Evolutionary conservation across 2,797 vertebrate species (phyloP), one percentile per base, ranked within the genome.

Genomic region (Falco peregrinus): DNA sequence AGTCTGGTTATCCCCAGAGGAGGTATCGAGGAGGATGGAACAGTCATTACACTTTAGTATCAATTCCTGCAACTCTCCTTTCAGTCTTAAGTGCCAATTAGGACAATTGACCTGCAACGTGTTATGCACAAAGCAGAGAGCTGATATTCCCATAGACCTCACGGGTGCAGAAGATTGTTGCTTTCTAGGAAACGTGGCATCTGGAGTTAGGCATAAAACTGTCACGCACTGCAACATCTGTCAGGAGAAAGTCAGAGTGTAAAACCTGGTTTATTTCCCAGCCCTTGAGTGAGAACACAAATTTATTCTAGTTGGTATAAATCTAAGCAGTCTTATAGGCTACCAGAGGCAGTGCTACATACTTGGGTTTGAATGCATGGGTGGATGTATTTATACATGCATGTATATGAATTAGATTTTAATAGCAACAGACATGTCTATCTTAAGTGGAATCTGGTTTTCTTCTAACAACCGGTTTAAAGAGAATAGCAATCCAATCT

Each of bases 21-120:
- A 65, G 99, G 99, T 15, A 98, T 99, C 11, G 99, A 99, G 97
- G 99, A 99, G 96, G 99, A 99, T 1, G 99, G 99, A 95, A 99
- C 99, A 1, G 99, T 99, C 67, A 99, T 99, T 88, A 99, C 99
- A 9, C 99, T 99, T 98, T 99, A 99, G 98, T 86, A 71, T 68
- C 47, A 47, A 51, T 81, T 91, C 56, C 71, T 25, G 10, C 29
- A 78, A 56, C 77, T 93, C 43, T 94, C 8, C 74, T 94, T 92
- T 85, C 81, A 91, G 93, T 96, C 96, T 93, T 94, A 97, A 96
- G 94, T 97, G 96, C 97, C 95, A 93, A 89, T 53, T 93, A 65
- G 92, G 92, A 96, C 90, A 83, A 60, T 19, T 8, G 25, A 95
- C 64, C 95, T 91, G 88, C 70, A 85, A 95, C 64, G 8, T 1